Evolutionary conservation across 2,888 invertebrate genomes (phyloP), one percentile per base, ranked within the genome.

Genomic region (Apomyelois bistriatella): DNA sequence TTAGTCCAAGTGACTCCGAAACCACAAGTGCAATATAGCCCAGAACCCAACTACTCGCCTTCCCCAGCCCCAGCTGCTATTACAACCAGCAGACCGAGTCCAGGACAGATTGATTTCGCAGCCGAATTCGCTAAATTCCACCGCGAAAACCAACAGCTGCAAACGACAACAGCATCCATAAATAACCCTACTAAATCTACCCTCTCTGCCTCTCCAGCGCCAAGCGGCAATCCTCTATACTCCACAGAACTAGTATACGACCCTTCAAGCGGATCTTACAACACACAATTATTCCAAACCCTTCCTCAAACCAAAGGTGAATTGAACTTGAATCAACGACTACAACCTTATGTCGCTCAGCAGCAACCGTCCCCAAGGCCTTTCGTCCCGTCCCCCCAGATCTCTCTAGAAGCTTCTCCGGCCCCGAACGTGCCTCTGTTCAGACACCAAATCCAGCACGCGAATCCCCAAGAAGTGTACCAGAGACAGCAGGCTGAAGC

Each of bases 181-280:
- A 68, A 79, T n/a, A 76, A 71, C 52, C 74, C 84, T 12, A 74
- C 87, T 0, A 90, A 87, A 62, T 66, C 82, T 37, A 82, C 80
- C 57, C 64, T 60, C 46, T 79, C 72, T 41, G 70, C 82, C 13
- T 73, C 82, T 22, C 79, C 91, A 40, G 68, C 72, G 22, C 84
- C 85, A 0, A 90, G 91, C 32, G 89, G 91, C 51, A 92, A 93
- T 62, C 94, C 95, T 54, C 91, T 95, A 53, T 96, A 95, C 80
- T 94, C 95, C 48, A 95, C 95, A 16, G 95, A 95, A 72, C 85
- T 96, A 30, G 92, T 95, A 0, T 96, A 92, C 77, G 95, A 96
- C 78, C 95, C 95, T 15, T 77, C 92, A 32, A 93, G 94, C 63
- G 95, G 95, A 48, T 93, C 94, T 68, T 96, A 96, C 90, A 94